These are phyloP conservation scores for Callocephalon fimbriatum DNA, from an alignment of 2,113 vertebrate genomes.

Conservation along the genomic window DNA sequence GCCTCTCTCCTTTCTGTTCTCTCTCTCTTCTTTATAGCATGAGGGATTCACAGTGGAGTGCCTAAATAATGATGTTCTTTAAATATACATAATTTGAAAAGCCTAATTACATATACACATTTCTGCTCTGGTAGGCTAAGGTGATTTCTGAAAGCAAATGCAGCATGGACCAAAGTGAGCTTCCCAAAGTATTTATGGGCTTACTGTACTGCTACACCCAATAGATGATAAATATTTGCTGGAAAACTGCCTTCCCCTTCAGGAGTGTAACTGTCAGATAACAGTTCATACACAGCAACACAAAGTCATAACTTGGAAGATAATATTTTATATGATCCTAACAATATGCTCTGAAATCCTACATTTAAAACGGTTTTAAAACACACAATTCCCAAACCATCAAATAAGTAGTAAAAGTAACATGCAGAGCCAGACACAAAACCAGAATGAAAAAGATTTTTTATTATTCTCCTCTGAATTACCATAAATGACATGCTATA, in stretches of 20 bases:
- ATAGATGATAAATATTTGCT: conserved; percentile 14
- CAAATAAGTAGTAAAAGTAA: conserved; percentile 46
- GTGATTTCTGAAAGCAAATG: conserved; percentile 43
- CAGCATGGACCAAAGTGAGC: neutral
- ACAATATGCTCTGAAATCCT: conserved; percentile 55
- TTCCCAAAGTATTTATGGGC: conserved; percentile 40
- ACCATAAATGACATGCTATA: conserved; percentile 70
- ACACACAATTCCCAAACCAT: conserved; percentile 40
- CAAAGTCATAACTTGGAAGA: conserved; percentile 36
- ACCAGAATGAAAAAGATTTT: conserved; percentile 56
- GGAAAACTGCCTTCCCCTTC: conserved; percentile 46
- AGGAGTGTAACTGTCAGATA: conserved; percentile 43
- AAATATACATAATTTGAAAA: conserved; percentile 33
- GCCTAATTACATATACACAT: neutral
- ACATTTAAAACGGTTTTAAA: conserved; percentile 40
- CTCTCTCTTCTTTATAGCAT: conserved; percentile 13
- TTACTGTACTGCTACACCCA: neutral
- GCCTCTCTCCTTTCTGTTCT: neutral
- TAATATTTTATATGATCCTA: conserved; percentile 40
- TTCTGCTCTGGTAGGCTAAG: neutral
- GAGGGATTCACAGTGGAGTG: neutral
- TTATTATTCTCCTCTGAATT: conserved; percentile 65
- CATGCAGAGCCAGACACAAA: conserved; percentile 49
- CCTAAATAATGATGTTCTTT: conserved; percentile 22
- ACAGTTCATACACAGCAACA: conserved; percentile 28